These are phyloP conservation scores for Rosalia funebris DNA, from an alignment of 2,888 invertebrate species.

Conservation along the genomic window DNA sequence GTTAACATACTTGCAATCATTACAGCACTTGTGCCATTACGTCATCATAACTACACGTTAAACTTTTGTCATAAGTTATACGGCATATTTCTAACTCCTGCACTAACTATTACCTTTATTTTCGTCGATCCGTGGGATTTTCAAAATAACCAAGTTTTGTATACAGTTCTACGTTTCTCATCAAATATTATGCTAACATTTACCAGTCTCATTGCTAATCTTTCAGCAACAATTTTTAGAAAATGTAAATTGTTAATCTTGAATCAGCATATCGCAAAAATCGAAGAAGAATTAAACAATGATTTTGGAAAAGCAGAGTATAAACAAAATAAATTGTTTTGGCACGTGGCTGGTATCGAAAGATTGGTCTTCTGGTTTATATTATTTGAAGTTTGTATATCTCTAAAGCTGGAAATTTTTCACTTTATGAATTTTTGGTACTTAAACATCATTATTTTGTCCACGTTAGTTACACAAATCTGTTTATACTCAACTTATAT, in stretches of 20 bases:
- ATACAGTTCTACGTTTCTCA: too few species aligned
- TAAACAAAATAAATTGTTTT: not conserved
- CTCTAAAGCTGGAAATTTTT: not conserved
- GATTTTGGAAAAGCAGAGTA: not conserved
- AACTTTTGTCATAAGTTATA: too few species aligned
- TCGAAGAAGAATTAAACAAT: slow-evolving; percentile 4
- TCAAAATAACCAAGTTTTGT: too few species aligned
- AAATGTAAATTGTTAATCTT: not conserved
- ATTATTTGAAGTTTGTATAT: not conserved
- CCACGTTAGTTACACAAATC: not conserved
- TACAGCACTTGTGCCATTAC: too few species aligned
- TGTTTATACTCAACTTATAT: not conserved
- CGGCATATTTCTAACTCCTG: too few species aligned
- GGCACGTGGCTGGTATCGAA: not conserved
- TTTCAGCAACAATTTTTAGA: not conserved
- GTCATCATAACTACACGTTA: too few species aligned
- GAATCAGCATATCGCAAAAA: not conserved
- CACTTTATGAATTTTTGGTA: not conserved
- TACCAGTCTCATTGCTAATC: not conserved
- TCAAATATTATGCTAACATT: too few species aligned
- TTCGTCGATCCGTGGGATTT: too few species aligned
- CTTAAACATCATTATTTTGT: not conserved
- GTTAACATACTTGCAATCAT: too few species aligned
- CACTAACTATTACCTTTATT: too few species aligned
- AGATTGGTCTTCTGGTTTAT: not conserved